Evolutionary conservation across 2,797 vertebrate species (phyloP).

Genomic region (Chelidonichthys spinosus): DNA sequence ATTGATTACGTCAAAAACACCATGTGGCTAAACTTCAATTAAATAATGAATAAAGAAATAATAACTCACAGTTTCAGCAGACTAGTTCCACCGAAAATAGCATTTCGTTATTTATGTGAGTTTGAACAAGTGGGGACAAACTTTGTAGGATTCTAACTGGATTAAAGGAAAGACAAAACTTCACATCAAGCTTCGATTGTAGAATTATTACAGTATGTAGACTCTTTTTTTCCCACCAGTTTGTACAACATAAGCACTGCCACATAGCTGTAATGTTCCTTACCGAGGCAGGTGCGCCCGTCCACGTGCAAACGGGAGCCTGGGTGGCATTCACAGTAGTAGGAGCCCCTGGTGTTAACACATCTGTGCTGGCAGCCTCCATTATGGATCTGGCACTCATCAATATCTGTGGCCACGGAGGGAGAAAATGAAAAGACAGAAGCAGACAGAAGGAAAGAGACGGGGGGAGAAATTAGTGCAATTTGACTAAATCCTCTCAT

Average conservation of each 20-base stretch:
- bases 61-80: neutral
- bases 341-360: slow-evolving; percentile 92
- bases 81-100: slow-evolving; percentile 10
- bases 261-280: slow-evolving; percentile 59
- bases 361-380: slow-evolving; percentile 97
- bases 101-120: slow-evolving; percentile 32
- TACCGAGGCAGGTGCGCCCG: slow-evolving; percentile 93
- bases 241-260: neutral
- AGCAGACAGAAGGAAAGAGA: slow-evolving; percentile 28
- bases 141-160: slow-evolving; percentile 19
- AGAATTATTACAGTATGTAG: neutral
- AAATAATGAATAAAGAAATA: slow-evolving; percentile 29
- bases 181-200: slow-evolving; percentile 14
- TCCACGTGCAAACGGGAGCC: slow-evolving; percentile 92
- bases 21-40: slow-evolving; percentile 28
- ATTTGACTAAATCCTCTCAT: slow-evolving; percentile 70
- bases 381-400: slow-evolving; percentile 93
- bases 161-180: slow-evolving; percentile 21
- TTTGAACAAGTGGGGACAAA: slow-evolving; percentile 16
- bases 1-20: slow-evolving; percentile 30
- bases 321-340: slow-evolving; percentile 89
- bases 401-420: slow-evolving; percentile 85
- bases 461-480: slow-evolving; percentile 54
- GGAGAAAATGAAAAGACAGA: slow-evolving; percentile 5
- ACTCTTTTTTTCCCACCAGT: neutral